Evolutionary conservation across 2,888 invertebrate species (phyloP).

Genomic region (Lepetodrilus schrolli): DNA sequence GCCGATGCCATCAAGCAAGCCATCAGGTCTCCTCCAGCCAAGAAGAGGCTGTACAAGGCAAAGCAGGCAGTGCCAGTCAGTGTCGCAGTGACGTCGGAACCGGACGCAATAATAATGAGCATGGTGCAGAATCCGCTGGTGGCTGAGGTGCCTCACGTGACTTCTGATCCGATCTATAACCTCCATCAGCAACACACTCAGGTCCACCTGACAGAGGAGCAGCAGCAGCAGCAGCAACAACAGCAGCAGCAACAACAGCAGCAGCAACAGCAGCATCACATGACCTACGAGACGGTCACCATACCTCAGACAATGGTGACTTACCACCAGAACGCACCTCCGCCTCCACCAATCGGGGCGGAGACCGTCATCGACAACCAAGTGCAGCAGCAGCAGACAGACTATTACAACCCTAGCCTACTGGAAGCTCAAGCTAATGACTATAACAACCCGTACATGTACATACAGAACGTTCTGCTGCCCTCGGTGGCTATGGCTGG

Average conservation of each 20-base stretch:
- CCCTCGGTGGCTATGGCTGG: conserved; percentile 40
- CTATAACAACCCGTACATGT: conserved; percentile 37
- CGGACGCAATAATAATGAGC: conserved; percentile 31
- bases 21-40: conserved; percentile 32
- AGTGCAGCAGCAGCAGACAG: conserved; percentile 25
- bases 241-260: conserved; percentile 21
- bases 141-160: background rate
- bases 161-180: background rate
- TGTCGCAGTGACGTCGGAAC: background rate
- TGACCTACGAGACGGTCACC: conserved; percentile 16
- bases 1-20: conserved; percentile 28
- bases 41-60: conserved; percentile 35
- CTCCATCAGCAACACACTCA: conserved; percentile 9
- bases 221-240: conserved; percentile 30
- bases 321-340: conserved; percentile 16
- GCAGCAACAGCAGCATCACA: background rate
- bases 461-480: conserved; percentile 40
- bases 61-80: conserved; percentile 22
- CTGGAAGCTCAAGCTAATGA: conserved; percentile 24
- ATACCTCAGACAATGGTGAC: conserved; percentile 22
- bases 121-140: conserved; percentile 28
- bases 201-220: background rate
- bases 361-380: conserved; percentile 30
- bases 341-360: conserved; percentile 29
- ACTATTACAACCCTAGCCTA: conserved; percentile 26